These are phyloP conservation scores for Dichetophora obliterata DNA, from an alignment of 2,888 invertebrate species.

Conservation along the genomic window DNA sequence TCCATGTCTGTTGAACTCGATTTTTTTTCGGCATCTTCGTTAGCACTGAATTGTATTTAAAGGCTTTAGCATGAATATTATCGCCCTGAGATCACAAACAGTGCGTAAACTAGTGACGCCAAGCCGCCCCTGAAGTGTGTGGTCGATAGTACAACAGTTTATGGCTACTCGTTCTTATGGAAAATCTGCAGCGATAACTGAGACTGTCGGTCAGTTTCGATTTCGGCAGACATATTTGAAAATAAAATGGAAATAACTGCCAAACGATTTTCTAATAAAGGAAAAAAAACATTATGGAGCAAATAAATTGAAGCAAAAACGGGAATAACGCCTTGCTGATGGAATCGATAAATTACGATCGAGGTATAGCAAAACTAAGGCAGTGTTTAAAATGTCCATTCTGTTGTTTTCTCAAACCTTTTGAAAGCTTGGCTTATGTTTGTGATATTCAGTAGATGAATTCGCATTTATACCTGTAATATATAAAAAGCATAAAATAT, in stretches of 20 bases:
- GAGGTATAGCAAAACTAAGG: too few relatives aligned
- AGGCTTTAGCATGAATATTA: neutral
- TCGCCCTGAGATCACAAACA: neutral
- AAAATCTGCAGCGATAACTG: neutral
- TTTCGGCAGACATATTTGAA: neutral
- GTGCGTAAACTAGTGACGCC: neutral
- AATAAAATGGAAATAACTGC: neutral
- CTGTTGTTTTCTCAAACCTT: too few relatives aligned
- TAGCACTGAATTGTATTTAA: too few relatives aligned
- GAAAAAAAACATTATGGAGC: neutral
- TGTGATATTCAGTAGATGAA: too few relatives aligned
- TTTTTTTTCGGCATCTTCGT: too few relatives aligned
- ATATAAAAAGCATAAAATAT: too few relatives aligned
- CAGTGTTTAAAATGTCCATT: too few relatives aligned
- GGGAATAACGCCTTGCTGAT: neutral
- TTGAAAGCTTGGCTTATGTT: too few relatives aligned
- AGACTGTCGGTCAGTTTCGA: neutral
- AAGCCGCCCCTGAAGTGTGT: neutral
- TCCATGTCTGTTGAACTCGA: too few relatives aligned
- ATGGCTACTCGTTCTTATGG: neutral
- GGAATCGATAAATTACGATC: neutral
- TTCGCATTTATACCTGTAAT: too few relatives aligned
- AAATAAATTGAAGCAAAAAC: neutral
- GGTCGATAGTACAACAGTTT: neutral
- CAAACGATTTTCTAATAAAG: conserved; percentile 17